These are phyloP conservation scores for Venustaconcha ellipsiformis DNA, from an alignment of 1,140 invertebrate genomes.

Conservation along the genomic window DNA sequence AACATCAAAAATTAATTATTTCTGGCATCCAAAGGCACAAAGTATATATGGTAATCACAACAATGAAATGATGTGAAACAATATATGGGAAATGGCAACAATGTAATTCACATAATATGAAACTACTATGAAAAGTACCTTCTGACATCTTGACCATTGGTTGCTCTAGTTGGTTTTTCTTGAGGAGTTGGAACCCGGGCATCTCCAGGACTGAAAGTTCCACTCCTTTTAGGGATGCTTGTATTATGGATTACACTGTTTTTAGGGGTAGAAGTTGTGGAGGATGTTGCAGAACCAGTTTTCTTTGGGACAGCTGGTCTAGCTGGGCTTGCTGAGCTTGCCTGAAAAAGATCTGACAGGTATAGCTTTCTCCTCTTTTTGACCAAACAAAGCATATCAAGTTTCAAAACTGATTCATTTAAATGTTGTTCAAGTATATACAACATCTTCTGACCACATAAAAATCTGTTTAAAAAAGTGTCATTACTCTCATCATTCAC, in stretches of 20 bases:
- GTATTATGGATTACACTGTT: slow-evolving; percentile 56
- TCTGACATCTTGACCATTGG: slow-evolving; percentile 62
- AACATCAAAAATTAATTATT: too few relatives aligned
- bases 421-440: too few relatives aligned
- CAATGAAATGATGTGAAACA: too few relatives aligned
- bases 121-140: slow-evolving; percentile 35
- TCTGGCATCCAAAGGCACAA: too few relatives aligned
- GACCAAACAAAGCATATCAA: too few relatives aligned
- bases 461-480: too few relatives aligned
- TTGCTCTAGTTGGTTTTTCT: slow-evolving; percentile 52
- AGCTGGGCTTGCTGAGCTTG: slow-evolving; percentile 51
- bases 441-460: too few relatives aligned
- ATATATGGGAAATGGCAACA: too few relatives aligned
- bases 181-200: slow-evolving; percentile 40
- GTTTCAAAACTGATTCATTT: too few relatives aligned
- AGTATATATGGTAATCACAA: too few relatives aligned
- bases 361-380: too few relatives aligned
- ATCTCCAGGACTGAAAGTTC: slow-evolving; percentile 66
- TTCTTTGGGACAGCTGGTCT: slow-evolving; percentile 61
- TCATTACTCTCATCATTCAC: too few relatives aligned
- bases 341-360: slow-evolving; percentile 29
- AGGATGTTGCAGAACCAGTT: slow-evolving; percentile 48
- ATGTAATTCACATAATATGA: neutral
- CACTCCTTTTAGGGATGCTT: slow-evolving; percentile 58
- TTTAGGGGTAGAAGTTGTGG: slow-evolving; percentile 50